Conservation (phyloP, 2,113 vertebrate species). For the Heterochromis multidens region DNA sequence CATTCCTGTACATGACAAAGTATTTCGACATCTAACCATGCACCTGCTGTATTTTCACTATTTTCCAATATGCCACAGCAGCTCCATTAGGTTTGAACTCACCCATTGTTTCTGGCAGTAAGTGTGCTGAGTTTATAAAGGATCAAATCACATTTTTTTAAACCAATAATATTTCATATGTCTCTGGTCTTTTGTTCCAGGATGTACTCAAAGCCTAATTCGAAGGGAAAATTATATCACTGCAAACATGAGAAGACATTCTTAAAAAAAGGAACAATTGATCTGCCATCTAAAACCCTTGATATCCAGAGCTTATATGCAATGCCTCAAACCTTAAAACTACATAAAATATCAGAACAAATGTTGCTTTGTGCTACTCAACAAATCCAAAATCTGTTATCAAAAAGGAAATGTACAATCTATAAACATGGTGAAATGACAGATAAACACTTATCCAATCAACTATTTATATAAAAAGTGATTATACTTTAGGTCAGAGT, state of each 20-base stretch:
- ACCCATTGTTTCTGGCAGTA: not conserved
- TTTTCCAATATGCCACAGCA: not conserved
- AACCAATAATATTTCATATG: not conserved
- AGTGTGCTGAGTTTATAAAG: not conserved
- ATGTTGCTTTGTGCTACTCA: not conserved
- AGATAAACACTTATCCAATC: too few species aligned
- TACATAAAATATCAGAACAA: not conserved
- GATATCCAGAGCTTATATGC: not conserved
- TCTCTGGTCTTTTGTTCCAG: not conserved
- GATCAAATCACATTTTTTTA: not conserved
- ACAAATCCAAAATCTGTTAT: too few species aligned
- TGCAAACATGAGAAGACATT: not conserved
- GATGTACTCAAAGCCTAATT: not conserved
- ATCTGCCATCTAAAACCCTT: not conserved
- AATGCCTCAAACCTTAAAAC: not conserved
- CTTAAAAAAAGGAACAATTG: not conserved
- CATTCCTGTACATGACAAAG: not conserved
- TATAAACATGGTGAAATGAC: too few species aligned
- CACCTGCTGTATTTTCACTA: not conserved
- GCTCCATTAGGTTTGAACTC: not conserved
- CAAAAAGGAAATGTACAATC: too few species aligned
- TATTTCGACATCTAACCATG: not conserved
- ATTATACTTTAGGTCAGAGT: not conserved
- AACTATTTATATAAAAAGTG: not conserved
- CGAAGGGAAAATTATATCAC: not conserved